A percentile compares a stretch with the other conserved stretches of the same genome.
These are phyloP conservation scores for Malurus leucopterus DNA, from an alignment of 2,797 vertebrate species.

Conservation along the genomic window DNA sequence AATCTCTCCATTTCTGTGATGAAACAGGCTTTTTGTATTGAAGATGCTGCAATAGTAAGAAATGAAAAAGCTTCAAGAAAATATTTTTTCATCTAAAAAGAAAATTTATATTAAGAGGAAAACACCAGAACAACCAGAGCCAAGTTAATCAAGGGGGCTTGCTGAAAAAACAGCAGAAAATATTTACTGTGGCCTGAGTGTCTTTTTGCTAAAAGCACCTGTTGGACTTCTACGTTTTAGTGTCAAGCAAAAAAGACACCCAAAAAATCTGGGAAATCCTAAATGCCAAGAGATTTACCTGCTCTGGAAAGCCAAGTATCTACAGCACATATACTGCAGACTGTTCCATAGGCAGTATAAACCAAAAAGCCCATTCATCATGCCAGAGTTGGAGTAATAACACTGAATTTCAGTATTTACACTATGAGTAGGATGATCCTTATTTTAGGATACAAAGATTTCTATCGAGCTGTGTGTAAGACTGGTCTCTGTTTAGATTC, in stretches of 20 bases:
- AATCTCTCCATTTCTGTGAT: conserved; percentile 23
- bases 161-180: background rate
- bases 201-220: background rate
- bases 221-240: background rate
- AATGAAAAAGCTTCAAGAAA: conserved; percentile 5
- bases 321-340: background rate
- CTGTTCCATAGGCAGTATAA: background rate
- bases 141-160: background rate
- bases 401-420: background rate
- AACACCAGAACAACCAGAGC: background rate
- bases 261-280: background rate
- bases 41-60: conserved; percentile 19
- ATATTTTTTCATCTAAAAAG: background rate
- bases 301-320: background rate
- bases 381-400: background rate
- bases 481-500: background rate
- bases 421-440: background rate
- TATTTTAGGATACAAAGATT: background rate
- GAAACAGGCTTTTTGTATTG: conserved; percentile 12
- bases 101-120: background rate
- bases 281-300: background rate
- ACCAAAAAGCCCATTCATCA: background rate
- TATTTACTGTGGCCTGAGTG: background rate
- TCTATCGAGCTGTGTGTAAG: background rate
- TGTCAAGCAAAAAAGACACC: background rate